phyloP scores from a whole-genome alignment of 1,140 invertebrate genomes.

The Belonocnema kinseyi region DNA sequence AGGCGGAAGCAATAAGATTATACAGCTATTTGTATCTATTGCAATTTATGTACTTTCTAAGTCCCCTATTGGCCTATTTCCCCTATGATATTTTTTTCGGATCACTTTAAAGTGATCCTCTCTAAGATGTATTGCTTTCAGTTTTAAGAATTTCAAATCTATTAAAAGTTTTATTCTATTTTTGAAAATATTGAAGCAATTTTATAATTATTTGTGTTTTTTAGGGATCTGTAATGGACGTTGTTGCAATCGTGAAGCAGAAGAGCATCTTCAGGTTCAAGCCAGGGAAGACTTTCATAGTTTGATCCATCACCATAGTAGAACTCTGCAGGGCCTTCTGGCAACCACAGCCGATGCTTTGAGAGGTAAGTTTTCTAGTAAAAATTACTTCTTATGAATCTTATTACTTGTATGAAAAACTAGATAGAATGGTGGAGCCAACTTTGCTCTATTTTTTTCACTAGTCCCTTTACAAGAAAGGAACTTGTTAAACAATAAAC shows the following conservation, averaged over 20 bases:
- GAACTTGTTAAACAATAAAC: too few species aligned
- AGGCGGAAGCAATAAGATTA: too few species aligned
- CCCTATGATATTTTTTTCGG: too few species aligned
- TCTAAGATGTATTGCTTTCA: too few species aligned
- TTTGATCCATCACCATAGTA: slow-evolving; percentile 78
- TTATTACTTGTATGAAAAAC: background rate
- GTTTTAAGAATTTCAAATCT: background rate
- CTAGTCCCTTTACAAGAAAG: background rate
- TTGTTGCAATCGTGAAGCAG: slow-evolving; percentile 78
- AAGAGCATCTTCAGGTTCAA: slow-evolving; percentile 75
- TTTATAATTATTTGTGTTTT: slow-evolving; percentile 40
- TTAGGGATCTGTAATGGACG: slow-evolving; percentile 77
- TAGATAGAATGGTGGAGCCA: background rate
- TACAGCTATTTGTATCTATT: too few species aligned
- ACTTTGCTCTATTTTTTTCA: background rate
- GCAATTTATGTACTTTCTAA: too few species aligned
- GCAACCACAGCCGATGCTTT: slow-evolving; percentile 79
- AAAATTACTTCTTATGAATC: slow-evolving; percentile 34
- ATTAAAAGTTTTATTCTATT: background rate
- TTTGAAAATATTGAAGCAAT: background rate
- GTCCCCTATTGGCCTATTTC: too few species aligned
- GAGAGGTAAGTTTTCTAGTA: slow-evolving; percentile 76
- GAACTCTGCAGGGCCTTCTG: slow-evolving; percentile 79
- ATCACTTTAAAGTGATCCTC: too few species aligned
- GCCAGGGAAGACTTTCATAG: slow-evolving; percentile 78